Conservation (phyloP, 2,797 vertebrate genomes). For the Cyclopterus lumpus region DNA sequence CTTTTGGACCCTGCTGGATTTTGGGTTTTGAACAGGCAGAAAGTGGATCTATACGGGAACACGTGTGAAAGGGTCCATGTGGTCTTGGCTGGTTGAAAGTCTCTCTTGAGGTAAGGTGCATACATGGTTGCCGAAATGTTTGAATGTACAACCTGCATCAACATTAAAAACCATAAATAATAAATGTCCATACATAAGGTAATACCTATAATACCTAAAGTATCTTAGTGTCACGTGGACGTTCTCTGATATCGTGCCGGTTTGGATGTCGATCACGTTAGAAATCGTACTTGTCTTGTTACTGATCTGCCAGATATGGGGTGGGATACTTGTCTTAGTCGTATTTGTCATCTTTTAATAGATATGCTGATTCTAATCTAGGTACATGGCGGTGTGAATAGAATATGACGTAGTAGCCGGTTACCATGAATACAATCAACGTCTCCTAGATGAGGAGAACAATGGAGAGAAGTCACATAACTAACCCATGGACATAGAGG, state of each 20-base stretch:
- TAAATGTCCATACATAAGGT: no score
- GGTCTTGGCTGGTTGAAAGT: constrained; percentile 16
- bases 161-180: no score
- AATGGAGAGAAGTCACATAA: background rate
- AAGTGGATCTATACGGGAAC: constrained; percentile 7
- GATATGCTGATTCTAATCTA: background rate
- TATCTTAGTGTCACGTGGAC: background rate
- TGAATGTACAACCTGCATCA: background rate
- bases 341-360: background rate
- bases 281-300: background rate
- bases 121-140: background rate
- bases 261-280: background rate
- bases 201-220: background rate
- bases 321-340: background rate
- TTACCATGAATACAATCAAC: background rate
- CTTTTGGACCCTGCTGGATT: constrained; percentile 16
- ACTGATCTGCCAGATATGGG: background rate
- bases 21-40: constrained; percentile 16
- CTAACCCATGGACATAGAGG: background rate
- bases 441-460: background rate
- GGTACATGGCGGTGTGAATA: background rate
- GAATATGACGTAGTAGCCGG: background rate
- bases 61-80: constrained; percentile 18
- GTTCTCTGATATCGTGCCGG: background rate
- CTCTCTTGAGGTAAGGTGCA: constrained; percentile 57